Evolutionary conservation across 1,140 invertebrate species (phyloP), one percentile per base, ranked within the genome.

Genomic region (Rhagoletis pomonella): DNA sequence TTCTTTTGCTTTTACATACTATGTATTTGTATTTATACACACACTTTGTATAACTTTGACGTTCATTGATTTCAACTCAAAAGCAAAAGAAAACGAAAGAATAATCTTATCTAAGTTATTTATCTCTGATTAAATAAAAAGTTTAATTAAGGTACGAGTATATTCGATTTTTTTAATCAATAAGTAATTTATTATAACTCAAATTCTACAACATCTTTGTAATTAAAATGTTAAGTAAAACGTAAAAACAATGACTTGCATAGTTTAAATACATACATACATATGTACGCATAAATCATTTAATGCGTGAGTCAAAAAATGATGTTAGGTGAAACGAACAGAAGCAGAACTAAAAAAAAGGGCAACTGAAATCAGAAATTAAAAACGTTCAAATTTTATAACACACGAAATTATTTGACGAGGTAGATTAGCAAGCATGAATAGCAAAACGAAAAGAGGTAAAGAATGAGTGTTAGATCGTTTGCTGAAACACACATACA

Each of bases 191-290:
- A 81, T 81, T 81, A 55, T 55, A 81, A 55, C 47, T 19, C 2
- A 55, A 81, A 55, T 29, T 1, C 50, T 55, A 0, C 47, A 55
- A n/a, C 50, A 29, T 4, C 2, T 81, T 12, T 44, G 29, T 55
- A 55, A 55, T 81, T 81, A 55, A 81, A 55, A 81, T 58, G 50
- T 81, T 81, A 55, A 81, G 73, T 58, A 50, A 55, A 81, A 19
- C 29, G 6, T 55, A n/a, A n/a, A 50, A 58, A 81, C n/a, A 77
- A 44, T 73, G 44, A 39, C 14, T 12, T 69, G 14, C 10, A 44
- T 55, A 55, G 50, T 55, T 7, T 55, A 7, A 7, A 55, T 55
- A 55, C 50, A 55, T 55, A 55, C 50, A 55, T 55, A 55, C 10
- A 55, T 55, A 12, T n/a, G 4, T 73, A 73, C 6, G 67, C 17